These are phyloP conservation scores for Pantala flavescens DNA, from an alignment of 1,140 invertebrate genomes.

Conservation along the genomic window DNA sequence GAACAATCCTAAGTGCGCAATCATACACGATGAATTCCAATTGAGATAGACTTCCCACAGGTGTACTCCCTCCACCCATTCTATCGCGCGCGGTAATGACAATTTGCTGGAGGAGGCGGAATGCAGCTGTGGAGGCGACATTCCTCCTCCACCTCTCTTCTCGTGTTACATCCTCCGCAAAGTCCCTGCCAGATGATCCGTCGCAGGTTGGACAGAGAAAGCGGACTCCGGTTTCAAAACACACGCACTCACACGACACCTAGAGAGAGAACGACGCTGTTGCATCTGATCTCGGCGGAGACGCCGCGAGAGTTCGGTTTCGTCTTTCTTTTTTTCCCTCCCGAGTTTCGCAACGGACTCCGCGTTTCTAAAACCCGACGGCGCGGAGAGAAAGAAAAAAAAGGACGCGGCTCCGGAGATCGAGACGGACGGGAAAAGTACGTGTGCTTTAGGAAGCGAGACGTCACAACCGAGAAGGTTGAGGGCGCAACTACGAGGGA, in stretches of 20 bases:
- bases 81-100: not conserved
- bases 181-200: not conserved
- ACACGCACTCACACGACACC: not conserved
- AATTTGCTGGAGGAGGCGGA: conserved; percentile 7
- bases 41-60: no score
- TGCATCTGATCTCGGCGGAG: not conserved
- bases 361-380: no score
- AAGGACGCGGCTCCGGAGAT: no score
- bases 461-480: no score
- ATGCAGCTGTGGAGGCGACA: not conserved
- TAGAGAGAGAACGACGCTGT: not conserved
- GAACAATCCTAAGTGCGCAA: not conserved
- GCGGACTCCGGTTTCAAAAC: not conserved
- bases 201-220: not conserved
- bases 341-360: no score
- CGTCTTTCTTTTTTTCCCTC: not conserved
- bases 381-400: no score
- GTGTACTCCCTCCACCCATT: not conserved
- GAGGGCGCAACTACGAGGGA: no score
- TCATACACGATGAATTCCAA: not conserved
- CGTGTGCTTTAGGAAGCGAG: no score
- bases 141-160: not conserved
- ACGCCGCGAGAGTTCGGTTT: not conserved
- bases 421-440: no score
- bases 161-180: not conserved